phyloP scores from a whole-genome alignment of 2,113 vertebrate species.

The Anhinga anhinga region DNA sequence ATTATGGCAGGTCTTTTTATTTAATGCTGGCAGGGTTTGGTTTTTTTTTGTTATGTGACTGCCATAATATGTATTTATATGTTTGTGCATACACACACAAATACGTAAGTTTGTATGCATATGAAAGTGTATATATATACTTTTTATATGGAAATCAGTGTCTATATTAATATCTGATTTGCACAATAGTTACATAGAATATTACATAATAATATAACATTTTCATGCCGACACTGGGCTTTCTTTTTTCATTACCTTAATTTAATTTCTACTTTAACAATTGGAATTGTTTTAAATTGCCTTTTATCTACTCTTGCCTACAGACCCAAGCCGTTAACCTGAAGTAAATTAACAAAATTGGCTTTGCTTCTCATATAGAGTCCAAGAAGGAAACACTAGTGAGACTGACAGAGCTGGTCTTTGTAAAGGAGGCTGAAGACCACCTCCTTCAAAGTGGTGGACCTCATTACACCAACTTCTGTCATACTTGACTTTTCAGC shows the following conservation, averaged over 20 bases:
- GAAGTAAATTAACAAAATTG: slow-evolving; percentile 16
- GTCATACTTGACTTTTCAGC: not conserved
- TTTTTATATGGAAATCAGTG: not conserved
- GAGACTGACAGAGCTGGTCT: not conserved
- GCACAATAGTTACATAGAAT: not conserved
- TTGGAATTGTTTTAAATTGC: not conserved
- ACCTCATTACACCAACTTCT: not conserved
- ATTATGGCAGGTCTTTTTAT: slow-evolving; percentile 54
- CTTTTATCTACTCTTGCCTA: not conserved
- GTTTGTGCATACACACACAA: not conserved
- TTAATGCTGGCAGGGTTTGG: not conserved
- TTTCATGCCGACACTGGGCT: not conserved
- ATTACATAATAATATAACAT: not conserved
- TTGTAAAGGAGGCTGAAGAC: not conserved
- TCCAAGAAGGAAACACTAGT: not conserved
- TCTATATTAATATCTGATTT: not conserved
- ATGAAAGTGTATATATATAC: not conserved
- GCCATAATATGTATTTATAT: slow-evolving; percentile 68
- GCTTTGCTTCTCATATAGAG: not conserved
- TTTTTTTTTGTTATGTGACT: slow-evolving; percentile 18
- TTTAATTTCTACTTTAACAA: slow-evolving; percentile 34
- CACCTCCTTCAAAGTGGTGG: not conserved
- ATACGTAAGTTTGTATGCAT: not conserved
- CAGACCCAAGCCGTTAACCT: slow-evolving; percentile 9
- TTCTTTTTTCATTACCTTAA: not conserved